A percentile compares a stretch with the other conserved stretches of the same genome.
These are phyloP conservation scores for Bombycilla garrulus DNA, from an alignment of 2,113 vertebrate genomes.

Conservation along the genomic window DNA sequence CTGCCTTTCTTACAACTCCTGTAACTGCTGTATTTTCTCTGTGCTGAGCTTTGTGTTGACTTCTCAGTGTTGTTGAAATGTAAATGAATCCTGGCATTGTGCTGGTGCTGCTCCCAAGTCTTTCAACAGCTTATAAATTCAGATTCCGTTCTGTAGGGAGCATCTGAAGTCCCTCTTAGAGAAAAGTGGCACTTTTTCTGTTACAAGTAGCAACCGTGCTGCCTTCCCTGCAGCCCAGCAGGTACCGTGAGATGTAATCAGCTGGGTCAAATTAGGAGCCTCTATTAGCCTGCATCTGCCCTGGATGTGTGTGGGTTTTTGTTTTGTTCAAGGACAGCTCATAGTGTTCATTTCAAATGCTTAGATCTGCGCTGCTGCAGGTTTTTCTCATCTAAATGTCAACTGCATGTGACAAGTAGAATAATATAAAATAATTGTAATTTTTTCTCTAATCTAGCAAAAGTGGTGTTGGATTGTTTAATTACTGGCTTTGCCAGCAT, in stretches of 20 bases:
- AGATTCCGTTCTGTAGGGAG: neutral
- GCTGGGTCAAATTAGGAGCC: neutral
- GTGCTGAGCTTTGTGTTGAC: neutral
- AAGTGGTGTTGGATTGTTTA: conserved; percentile 48
- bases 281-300: neutral
- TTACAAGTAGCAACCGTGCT: neutral
- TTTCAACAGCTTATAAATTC: neutral
- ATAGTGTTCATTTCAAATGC: neutral
- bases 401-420: conserved; percentile 24
- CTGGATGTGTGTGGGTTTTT: neutral
- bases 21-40: neutral
- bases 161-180: neutral
- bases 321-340: neutral
- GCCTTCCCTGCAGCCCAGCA: neutral
- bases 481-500: conserved; percentile 36
- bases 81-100: conserved; percentile 7
- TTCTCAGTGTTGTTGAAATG: neutral
- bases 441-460: conserved; percentile 48
- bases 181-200: neutral
- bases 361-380: neutral
- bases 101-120: neutral
- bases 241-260: neutral
- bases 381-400: conserved; percentile 24
- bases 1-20: neutral
- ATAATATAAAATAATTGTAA: conserved; percentile 29